Evolutionary conservation across 1,140 invertebrate species (phyloP).

Genomic region (Ostrea denselamellosa): DNA sequence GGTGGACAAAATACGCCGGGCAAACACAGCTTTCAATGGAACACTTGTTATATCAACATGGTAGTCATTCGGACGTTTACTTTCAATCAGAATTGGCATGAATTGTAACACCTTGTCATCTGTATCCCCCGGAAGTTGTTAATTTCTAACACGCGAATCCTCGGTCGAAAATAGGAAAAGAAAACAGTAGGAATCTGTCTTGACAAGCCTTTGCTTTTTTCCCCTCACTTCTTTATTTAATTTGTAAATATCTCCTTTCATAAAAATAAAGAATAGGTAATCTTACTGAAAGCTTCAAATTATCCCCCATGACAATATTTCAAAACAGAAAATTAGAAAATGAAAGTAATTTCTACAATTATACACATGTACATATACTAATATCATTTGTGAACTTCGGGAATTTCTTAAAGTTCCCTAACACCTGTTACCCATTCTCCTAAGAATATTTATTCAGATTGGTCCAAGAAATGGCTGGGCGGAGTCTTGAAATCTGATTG

Average conservation of each 20-base stretch:
- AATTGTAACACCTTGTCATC: conserved; percentile 25
- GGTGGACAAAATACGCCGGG: conserved; percentile 24
- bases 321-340: neutral
- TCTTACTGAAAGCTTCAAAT: neutral
- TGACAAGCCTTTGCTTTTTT: neutral
- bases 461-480: neutral
- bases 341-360: neutral
- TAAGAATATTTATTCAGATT: conserved; percentile 2
- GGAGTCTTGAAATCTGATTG: conserved; percentile 23
- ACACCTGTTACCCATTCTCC: conserved; percentile 16
- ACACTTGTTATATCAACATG: conserved; percentile 29
- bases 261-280: neutral
- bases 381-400: neutral
- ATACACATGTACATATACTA: neutral
- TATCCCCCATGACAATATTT: neutral
- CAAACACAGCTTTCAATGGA: conserved; percentile 26
- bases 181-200: conserved; percentile 27
- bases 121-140: conserved; percentile 23
- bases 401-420: neutral
- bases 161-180: neutral
- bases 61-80: conserved; percentile 17
- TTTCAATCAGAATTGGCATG: conserved; percentile 32
- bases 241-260: neutral
- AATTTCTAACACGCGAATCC: conserved; percentile 22
- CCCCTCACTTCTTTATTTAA: conserved; percentile 10